Conservation (phyloP, 2,113 vertebrate species). For the Oreochromis niloticus region DNA sequence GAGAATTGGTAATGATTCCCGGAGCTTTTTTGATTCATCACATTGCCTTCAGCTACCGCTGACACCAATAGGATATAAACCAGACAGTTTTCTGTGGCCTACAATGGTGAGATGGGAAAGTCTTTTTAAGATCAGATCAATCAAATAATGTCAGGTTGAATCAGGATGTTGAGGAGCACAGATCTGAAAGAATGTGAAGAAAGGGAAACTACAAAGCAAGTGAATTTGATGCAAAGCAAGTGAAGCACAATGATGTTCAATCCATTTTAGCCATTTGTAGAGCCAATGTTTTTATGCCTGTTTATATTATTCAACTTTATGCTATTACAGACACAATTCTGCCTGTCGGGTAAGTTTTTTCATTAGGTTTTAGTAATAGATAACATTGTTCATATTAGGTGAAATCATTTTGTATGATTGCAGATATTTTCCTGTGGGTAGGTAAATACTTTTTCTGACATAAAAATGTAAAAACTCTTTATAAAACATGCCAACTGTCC, state of each 20-base stretch:
- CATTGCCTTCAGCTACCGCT: conserved; percentile 48
- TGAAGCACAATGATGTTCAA: neutral
- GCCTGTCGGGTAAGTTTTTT: neutral
- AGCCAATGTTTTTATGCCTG: neutral
- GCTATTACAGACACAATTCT: neutral
- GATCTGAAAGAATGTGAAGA: neutral
- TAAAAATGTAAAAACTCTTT: neutral
- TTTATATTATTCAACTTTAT: neutral
- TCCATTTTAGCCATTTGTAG: neutral
- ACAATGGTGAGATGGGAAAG: conserved; percentile 16
- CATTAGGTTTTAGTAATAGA: neutral
- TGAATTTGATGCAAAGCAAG: neutral
- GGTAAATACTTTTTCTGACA: neutral
- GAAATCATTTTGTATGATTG: neutral
- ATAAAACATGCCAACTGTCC: neutral
- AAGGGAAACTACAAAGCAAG: neutral
- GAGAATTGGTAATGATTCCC: conserved; percentile 52
- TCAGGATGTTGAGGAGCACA: neutral
- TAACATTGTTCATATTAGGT: neutral
- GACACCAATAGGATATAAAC: conserved; percentile 53
- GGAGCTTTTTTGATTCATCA: conserved; percentile 51
- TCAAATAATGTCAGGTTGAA: conserved; percentile 35
- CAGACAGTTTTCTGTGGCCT: conserved; percentile 26
- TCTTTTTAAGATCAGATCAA: conserved; percentile 37
- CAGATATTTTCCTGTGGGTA: neutral